A percentile compares a stretch with the other conserved stretches of the same genome.
Evolutionary conservation across 2,888 invertebrate genomes (phyloP).

Genomic region (Morinoia aosen): DNA sequence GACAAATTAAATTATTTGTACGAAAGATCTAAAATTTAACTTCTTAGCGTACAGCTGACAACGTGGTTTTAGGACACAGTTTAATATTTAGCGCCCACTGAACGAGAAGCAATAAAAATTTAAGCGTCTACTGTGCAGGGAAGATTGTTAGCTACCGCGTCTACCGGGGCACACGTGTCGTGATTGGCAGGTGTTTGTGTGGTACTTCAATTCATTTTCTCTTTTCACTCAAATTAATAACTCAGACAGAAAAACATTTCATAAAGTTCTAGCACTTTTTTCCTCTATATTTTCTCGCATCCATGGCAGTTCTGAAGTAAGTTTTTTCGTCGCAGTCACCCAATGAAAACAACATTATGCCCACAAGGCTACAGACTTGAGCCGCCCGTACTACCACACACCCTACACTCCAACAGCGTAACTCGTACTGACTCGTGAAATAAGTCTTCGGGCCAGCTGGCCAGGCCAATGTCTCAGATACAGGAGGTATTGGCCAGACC

Average conservation of each 20-base stretch:
- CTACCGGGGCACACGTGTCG: not conserved
- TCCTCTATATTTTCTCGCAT: not conserved
- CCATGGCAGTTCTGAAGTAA: not conserved
- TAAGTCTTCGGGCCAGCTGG: too few relatives aligned
- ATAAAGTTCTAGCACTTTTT: not conserved
- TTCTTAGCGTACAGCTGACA: too few relatives aligned
- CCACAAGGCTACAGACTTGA: not conserved
- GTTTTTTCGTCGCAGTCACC: not conserved
- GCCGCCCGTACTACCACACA: not conserved
- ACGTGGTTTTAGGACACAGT: not conserved
- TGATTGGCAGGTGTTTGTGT: not conserved
- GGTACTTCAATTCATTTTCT: not conserved
- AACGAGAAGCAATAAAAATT: not conserved
- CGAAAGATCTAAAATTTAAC: too few relatives aligned
- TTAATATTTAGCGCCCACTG: not conserved
- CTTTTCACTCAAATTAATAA: not conserved
- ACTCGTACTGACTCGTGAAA: not conserved
- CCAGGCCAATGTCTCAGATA: too few relatives aligned
- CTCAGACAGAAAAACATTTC: not conserved
- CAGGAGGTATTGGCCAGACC: not conserved
- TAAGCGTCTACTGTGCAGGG: not conserved
- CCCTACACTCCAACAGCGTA: not conserved
- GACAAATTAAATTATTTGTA: too few relatives aligned
- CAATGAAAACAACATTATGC: not conserved
- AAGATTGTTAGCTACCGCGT: not conserved